Percentiles rank a stretch among this genome's conserved stretches.
Conservation (phyloP, 2,113 vertebrate genomes). For the Podarcis raffonei region DNA sequence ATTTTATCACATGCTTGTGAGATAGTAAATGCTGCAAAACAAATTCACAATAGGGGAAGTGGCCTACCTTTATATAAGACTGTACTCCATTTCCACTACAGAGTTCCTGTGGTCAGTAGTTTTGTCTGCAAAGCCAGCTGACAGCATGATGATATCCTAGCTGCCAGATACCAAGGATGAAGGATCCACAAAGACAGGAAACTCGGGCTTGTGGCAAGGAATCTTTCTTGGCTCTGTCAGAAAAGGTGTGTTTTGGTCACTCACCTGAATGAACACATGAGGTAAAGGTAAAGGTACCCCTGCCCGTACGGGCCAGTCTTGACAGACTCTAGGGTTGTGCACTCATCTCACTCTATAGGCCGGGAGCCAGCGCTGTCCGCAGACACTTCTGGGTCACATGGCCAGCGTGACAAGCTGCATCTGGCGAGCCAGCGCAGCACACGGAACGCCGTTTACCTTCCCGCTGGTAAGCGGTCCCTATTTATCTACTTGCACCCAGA, state of each 20-base stretch:
- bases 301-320: too few species aligned
- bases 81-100: background rate
- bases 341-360: too few species aligned
- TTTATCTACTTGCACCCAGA: too few species aligned
- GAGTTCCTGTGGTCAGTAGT: background rate
- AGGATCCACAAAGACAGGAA: background rate
- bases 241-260: background rate
- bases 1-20: background rate
- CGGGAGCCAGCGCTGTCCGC: too few species aligned
- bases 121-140: background rate
- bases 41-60: background rate
- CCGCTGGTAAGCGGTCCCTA: too few species aligned
- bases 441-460: too few species aligned
- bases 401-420: too few species aligned
- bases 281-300: too few species aligned
- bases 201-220: background rate
- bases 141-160: background rate
- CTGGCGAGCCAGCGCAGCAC: too few species aligned
- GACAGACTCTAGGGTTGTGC: too few species aligned
- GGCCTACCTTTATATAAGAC: background rate
- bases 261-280: background rate
- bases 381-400: too few species aligned
- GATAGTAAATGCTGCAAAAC: background rate
- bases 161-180: background rate
- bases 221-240: background rate